Conservation (phyloP, 2,888 invertebrate genomes). For the Eupeodes latifasciatus region DNA sequence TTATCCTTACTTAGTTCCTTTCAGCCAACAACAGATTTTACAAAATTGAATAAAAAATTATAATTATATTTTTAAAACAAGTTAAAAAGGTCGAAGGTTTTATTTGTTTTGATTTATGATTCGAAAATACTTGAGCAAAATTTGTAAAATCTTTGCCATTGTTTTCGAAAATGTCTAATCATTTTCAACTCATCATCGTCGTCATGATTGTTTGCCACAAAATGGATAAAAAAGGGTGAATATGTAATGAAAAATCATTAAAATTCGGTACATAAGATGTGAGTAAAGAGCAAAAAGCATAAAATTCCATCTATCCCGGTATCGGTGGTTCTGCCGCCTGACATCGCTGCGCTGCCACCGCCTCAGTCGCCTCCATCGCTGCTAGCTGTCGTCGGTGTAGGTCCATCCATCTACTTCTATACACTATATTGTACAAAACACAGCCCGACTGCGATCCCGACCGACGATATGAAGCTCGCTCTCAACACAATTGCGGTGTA, state of each 20-base stretch:
- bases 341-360: background rate
- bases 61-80: constrained; percentile 3
- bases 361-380: background rate
- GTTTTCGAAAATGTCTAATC: constrained; percentile 62
- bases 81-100: background rate
- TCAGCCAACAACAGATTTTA: background rate
- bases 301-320: constrained; percentile 53
- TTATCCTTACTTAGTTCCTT: no score
- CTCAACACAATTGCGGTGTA: constrained; percentile 75
- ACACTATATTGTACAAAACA: background rate
- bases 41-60: constrained; percentile 49
- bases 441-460: background rate
- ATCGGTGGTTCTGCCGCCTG: constrained; percentile 5
- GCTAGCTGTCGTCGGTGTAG: constrained; percentile 60
- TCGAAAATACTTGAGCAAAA: constrained; percentile 30
- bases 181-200: constrained; percentile 66
- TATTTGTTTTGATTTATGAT: background rate
- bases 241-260: constrained; percentile 75
- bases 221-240: constrained; percentile 62
- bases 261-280: constrained; percentile 69
- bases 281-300: constrained; percentile 60
- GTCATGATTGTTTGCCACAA: constrained; percentile 46
- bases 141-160: constrained; percentile 40
- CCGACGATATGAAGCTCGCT: constrained; percentile 48
- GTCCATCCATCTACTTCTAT: constrained; percentile 61